These are phyloP conservation scores for Dryocosmus kuriphilus DNA, from an alignment of 2,888 invertebrate species.

Conservation along the genomic window DNA sequence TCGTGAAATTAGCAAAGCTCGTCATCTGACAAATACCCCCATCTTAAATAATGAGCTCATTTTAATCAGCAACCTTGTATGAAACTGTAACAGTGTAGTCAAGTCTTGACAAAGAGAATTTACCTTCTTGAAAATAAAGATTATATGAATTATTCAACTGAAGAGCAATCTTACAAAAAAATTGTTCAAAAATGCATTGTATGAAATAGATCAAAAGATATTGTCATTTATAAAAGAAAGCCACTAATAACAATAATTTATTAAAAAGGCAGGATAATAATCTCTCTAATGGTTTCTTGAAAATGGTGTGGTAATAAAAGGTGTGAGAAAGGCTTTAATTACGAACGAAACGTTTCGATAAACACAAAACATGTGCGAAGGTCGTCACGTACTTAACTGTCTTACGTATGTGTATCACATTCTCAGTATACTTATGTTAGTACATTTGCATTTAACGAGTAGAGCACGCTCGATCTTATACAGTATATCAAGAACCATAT, in stretches of 20 bases:
- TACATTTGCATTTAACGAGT: slow-evolving; percentile 32
- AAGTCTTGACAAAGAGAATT: not conserved
- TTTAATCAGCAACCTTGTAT: not conserved
- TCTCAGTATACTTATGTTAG: slow-evolving; percentile 20
- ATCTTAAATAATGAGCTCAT: slow-evolving; percentile 1
- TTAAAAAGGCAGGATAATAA: not conserved
- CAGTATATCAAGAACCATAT: not conserved
- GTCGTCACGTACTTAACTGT: not conserved
- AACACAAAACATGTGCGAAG: slow-evolving; percentile 9
- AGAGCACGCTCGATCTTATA: not conserved
- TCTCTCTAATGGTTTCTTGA: not conserved
- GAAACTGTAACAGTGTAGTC: not conserved
- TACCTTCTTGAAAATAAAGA: not conserved
- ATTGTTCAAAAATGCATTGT: too few relatives aligned
- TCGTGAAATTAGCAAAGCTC: slow-evolving; percentile 26
- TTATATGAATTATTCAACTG: not conserved
- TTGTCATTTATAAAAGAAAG: not conserved
- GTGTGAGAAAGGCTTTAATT: not conserved
- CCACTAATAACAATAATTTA: not conserved
- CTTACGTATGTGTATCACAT: slow-evolving; percentile 18
- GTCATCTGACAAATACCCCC: slow-evolving; percentile 2
- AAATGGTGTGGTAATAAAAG: not conserved
- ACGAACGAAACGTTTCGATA: slow-evolving; percentile 1
- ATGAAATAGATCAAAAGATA: too few relatives aligned
- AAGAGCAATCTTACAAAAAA: too few relatives aligned